These are phyloP conservation scores for Promerops cafer DNA, from an alignment of 2,113 vertebrate species.

Conservation along the genomic window DNA sequence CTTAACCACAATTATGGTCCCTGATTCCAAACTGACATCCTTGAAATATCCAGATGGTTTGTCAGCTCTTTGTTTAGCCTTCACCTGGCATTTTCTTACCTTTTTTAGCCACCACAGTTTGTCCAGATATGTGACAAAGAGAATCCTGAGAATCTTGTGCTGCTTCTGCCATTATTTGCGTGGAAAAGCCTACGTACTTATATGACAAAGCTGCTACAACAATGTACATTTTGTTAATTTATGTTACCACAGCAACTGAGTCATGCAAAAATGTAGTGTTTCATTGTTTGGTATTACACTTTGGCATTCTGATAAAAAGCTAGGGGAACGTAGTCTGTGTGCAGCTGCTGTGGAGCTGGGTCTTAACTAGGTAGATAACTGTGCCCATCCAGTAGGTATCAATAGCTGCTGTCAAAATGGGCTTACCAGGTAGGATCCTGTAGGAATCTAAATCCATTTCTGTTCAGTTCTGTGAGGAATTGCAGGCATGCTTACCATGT, in stretches of 20 bases:
- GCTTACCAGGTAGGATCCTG: neutral
- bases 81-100: neutral
- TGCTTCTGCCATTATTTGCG: neutral
- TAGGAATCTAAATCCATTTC: neutral
- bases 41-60: neutral
- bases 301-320: neutral
- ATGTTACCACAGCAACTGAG: constrained; percentile 44
- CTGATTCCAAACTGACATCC: neutral
- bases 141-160: neutral
- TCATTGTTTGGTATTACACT: neutral
- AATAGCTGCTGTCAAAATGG: neutral
- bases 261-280: neutral
- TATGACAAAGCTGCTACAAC: neutral
- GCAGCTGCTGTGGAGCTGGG: neutral
- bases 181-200: neutral
- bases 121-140: neutral
- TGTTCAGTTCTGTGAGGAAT: neutral
- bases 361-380: neutral
- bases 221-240: constrained; percentile 2
- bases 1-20: neutral
- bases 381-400: neutral
- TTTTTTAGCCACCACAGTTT: neutral
- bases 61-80: neutral
- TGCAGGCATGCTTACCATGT: neutral
- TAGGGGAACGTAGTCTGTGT: neutral